These are phyloP conservation scores for Drymodes brunneopygia DNA, from an alignment of 2,113 vertebrate species.

Conservation along the genomic window DNA sequence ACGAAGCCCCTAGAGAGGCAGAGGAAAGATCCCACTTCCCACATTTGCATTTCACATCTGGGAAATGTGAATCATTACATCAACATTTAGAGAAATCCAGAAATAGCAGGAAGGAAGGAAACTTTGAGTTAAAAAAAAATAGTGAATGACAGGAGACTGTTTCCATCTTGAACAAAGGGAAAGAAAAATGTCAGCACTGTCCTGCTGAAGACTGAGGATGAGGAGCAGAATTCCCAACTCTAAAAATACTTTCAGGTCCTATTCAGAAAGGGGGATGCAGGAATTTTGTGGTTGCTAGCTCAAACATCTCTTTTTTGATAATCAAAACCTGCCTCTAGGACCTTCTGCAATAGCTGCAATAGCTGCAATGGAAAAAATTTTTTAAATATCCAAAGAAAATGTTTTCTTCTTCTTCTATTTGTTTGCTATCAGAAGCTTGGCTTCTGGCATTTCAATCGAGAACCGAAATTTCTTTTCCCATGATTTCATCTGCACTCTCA, in stretches of 20 bases:
- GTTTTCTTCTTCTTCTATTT: not conserved
- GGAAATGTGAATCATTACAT: not conserved
- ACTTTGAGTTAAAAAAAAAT: not conserved
- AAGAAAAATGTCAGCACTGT: not conserved
- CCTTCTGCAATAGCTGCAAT: not conserved
- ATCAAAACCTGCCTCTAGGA: not conserved
- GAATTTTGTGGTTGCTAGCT: not conserved
- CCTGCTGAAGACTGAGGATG: not conserved
- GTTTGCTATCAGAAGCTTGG: not conserved
- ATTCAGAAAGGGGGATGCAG: not conserved
- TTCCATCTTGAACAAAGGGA: not conserved
- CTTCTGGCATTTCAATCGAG: not conserved
- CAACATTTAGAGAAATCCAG: not conserved
- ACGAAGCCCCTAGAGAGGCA: not conserved
- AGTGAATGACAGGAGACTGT: not conserved
- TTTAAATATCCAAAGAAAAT: not conserved
- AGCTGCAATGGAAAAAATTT: no score
- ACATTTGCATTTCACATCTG: constrained; percentile 28
- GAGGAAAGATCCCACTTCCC: not conserved
- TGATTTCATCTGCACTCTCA: not conserved
- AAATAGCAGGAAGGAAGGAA: constrained; percentile 11
- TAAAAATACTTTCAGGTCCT: not conserved
- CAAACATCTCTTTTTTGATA: not conserved
- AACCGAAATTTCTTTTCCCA: not conserved
- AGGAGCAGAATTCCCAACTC: not conserved